Percentiles rank a stretch among this genome's conserved stretches.
These are phyloP conservation scores for Nemoura dubitans DNA, from an alignment of 2,888 invertebrate genomes.

Conservation along the genomic window DNA sequence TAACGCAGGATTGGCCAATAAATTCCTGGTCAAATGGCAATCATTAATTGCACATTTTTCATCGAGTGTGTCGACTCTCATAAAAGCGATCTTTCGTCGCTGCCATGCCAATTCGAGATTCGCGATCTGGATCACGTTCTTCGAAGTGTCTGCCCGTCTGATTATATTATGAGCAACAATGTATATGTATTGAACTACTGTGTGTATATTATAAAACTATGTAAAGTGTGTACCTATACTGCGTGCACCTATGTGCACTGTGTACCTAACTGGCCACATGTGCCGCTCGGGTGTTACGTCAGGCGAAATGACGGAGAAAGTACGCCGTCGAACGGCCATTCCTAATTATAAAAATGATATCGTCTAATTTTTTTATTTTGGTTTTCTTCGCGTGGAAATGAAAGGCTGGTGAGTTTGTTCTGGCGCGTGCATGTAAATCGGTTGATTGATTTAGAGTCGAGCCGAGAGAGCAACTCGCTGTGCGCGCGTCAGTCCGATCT, in stretches of 20 bases:
- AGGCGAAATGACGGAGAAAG: constrained; percentile 35
- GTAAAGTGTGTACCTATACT: too few relatives aligned
- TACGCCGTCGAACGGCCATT: neutral
- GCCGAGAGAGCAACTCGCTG: neutral
- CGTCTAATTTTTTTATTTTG: constrained; percentile 17
- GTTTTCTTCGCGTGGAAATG: constrained; percentile 20
- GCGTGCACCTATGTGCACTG: neutral
- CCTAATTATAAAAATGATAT: constrained; percentile 32
- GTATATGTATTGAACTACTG: neutral
- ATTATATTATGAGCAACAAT: neutral
- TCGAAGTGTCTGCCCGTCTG: constrained; percentile 1
- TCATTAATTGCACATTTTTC: constrained; percentile 29
- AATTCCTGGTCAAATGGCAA: neutral
- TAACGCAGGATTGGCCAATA: constrained; percentile 7
- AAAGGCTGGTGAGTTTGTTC: constrained; percentile 18
- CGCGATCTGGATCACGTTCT: constrained; percentile 1
- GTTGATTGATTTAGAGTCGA: constrained; percentile 20
- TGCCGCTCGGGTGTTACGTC: constrained; percentile 3
- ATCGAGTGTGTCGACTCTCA: neutral
- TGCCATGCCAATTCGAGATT: neutral
- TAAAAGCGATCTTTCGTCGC: neutral
- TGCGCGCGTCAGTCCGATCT: neutral
- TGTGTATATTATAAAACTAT: too few relatives aligned
- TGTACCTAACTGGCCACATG: neutral
- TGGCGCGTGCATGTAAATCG: constrained; percentile 13